Evolutionary conservation across 1,140 invertebrate species (phyloP).

Genomic region (Radopholus similis): DNA sequence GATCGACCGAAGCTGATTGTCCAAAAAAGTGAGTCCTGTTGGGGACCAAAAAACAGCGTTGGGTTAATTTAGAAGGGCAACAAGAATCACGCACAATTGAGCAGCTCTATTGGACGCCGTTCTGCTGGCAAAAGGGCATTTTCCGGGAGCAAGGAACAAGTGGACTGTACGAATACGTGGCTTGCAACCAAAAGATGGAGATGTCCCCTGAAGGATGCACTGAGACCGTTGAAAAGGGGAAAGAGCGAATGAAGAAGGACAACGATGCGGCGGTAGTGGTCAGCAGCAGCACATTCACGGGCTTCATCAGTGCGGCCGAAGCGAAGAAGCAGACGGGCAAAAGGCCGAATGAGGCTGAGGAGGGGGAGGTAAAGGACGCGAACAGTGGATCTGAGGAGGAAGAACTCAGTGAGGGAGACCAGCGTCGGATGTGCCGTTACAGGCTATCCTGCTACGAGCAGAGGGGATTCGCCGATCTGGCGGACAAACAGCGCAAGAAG

Average conservation of each 20-base stretch:
- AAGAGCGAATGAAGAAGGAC: not conserved
- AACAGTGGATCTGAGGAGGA: not conserved
- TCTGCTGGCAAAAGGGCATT: not conserved
- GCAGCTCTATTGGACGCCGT: not conserved
- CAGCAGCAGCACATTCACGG: not conserved
- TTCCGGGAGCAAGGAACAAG: not conserved
- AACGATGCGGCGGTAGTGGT: not conserved
- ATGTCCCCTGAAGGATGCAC: no score
- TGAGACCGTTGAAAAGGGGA: not conserved
- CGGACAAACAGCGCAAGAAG: not conserved
- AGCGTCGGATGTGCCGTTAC: slow-evolving; percentile 11
- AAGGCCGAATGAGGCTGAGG: not conserved
- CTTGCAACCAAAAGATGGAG: not conserved
- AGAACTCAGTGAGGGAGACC: slow-evolving; percentile 1
- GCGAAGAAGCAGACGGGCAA: not conserved
- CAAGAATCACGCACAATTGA: not conserved
- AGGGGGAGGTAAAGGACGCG: not conserved
- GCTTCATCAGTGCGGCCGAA: not conserved
- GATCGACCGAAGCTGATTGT: not conserved
- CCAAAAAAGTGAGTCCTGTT: not conserved
- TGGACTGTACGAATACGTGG: not conserved
- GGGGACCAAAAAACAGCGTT: not conserved
- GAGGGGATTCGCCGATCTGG: not conserved
- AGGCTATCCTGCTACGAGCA: slow-evolving; percentile 6
- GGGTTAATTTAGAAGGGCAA: not conserved